A percentile compares a stretch with the other conserved stretches of the same genome.
These are phyloP conservation scores for Habrosyne pyritoides DNA, from an alignment of 2,888 invertebrate species.

Conservation along the genomic window DNA sequence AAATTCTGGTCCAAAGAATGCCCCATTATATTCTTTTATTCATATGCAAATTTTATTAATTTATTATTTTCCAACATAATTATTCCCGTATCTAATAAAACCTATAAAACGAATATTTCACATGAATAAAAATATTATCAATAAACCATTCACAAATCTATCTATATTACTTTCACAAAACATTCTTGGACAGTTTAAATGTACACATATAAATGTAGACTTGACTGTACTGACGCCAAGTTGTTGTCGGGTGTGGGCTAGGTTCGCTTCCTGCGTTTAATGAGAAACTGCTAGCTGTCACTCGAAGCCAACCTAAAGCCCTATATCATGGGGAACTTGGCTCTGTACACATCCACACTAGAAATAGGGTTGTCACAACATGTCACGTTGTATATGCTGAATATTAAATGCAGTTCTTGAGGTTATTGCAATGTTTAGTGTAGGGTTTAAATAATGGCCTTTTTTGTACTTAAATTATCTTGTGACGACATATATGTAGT, in stretches of 20 bases:
- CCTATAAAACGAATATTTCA: no score
- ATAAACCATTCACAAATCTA: no score
- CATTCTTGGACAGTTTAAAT: no score
- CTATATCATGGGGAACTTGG: conserved; percentile 2
- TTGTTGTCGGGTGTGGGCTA: not conserved
- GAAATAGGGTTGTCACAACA: not conserved
- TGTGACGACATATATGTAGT: no score
- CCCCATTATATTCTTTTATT: no score
- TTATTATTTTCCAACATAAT: not conserved
- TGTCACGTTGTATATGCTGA: not conserved
- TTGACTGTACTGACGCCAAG: not conserved
- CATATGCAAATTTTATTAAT: no score
- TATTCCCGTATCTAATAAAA: no score
- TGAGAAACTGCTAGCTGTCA: conserved; percentile 49
- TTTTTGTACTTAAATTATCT: no score
- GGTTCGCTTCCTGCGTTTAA: conserved; percentile 39
- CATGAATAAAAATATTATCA: no score
- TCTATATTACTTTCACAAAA: no score
- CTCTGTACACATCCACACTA: conserved; percentile 1
- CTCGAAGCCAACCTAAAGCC: conserved; percentile 31
- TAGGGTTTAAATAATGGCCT: no score
- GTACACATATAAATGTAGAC: not conserved
- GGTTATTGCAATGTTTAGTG: not conserved
- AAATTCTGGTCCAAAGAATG: no score
- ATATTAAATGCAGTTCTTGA: not conserved